phyloP scores from a whole-genome alignment of 1,140 invertebrate genomes.

The Mycetomoellerius zeteki region DNA sequence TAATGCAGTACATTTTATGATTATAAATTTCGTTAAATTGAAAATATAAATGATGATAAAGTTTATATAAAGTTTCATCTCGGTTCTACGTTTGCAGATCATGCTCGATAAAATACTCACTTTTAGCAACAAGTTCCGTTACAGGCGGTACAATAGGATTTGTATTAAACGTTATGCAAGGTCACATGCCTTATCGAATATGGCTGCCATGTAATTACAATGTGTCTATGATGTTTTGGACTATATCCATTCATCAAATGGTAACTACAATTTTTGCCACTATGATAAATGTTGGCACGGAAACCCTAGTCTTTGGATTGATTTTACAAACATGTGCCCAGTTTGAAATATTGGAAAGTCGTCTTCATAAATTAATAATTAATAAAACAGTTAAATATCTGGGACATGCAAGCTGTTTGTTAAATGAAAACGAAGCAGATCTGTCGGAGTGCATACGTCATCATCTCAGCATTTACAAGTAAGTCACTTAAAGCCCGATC shows the following conservation, averaged over 20 bases:
- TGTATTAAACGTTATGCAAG: background rate
- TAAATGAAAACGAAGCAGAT: background rate
- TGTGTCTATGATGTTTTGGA: background rate
- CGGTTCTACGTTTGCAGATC: constrained; percentile 1
- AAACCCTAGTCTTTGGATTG: constrained; percentile 62
- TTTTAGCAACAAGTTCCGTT: background rate
- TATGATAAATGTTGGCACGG: constrained; percentile 33
- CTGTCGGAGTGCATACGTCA: background rate
- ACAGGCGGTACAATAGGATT: background rate
- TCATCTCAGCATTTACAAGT: constrained; percentile 6
- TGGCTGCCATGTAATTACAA: constrained; percentile 63
- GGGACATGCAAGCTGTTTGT: background rate
- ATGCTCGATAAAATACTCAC: constrained; percentile 4
- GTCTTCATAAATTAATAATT: constrained; percentile 35
- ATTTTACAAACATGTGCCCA: constrained; percentile 65
- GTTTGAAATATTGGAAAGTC: constrained; percentile 60
- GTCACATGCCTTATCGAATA: constrained; percentile 29
- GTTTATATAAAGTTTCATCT: too few species aligned
- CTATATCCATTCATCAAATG: constrained; percentile 36
- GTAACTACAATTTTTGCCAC: constrained; percentile 11
- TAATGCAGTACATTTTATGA: background rate
- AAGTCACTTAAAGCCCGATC: background rate
- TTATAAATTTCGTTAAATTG: too few species aligned
- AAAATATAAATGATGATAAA: too few species aligned
- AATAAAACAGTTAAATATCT: background rate